Evolutionary conservation across 2,888 invertebrate genomes (phyloP), one percentile per base, ranked within the genome.

Genomic region (Hirtodrosophila alboralis): DNA sequence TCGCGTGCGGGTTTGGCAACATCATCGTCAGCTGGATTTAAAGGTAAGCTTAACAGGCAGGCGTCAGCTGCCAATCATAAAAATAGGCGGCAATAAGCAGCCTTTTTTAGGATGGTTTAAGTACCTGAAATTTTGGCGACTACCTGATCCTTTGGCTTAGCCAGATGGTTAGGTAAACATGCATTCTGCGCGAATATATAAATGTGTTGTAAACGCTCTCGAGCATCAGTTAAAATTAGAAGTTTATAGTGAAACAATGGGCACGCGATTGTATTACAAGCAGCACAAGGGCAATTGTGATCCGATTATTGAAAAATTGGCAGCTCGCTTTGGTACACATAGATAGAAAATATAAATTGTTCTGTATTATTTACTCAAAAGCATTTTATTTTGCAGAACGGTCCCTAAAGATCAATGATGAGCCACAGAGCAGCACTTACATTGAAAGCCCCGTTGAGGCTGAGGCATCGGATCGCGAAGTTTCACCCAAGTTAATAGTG

Each of bases 401-500:
- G 12, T 75, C 84, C 18, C 65, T 90, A 23, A 80, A 89, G 28
- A 86, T 90, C 13, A 75, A 60, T 9, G 87, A 89, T 61, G 84
- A 83, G 12, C 38, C 74, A 7, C 49, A 76, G 4, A 36, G 34
- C 13, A 73, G 34, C 44, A 74, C 65, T 52, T 83, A 72, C 21
- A 52, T 77, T 6, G 86, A 89, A 21, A 85, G 84, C 75, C 93
- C 93, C 5, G 34, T 26, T 0, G 73, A 69, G 65, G 79, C 78
- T 21, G 90, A 90, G 44, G 92, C 93, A 4, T 93, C 94, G 0
- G 94, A 93, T 66, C 92, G 94, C 30, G 95, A 95, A 90, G 93
- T 94, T 8, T 94, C 93, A 0, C 95, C 95, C 3, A 94, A 94
- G 86, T 93, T 93, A 70, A 93, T 95, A 0, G 93, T 94, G 78